These are phyloP conservation scores for Mastigias papua DNA, from an alignment of 30 jellyfish, hydroid and myxozoan genomes.

Conservation along the genomic window DNA sequence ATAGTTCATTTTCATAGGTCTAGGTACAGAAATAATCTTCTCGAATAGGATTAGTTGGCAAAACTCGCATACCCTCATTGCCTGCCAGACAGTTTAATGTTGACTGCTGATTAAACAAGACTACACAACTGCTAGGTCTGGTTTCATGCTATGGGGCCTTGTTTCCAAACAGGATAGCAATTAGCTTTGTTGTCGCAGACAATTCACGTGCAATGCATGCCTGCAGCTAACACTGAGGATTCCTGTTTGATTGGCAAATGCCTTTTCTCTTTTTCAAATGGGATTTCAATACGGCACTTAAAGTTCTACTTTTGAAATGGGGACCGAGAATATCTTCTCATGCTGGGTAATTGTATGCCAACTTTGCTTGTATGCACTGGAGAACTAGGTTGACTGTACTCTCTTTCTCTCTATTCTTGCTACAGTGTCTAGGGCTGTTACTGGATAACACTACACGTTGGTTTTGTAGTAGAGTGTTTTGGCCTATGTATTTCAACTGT, in stretches of 20 bases:
- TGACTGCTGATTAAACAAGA: neutral
- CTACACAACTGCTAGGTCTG: neutral
- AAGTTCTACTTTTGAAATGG: neutral
- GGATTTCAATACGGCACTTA: neutral
- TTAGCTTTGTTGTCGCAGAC: neutral
- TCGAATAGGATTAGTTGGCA: too few species aligned
- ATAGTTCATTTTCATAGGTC: too few species aligned
- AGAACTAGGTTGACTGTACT: neutral
- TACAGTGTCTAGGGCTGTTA: too few species aligned
- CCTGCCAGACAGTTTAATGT: neutral
- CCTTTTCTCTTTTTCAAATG: neutral
- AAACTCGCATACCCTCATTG: too few species aligned
- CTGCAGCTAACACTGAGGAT: neutral
- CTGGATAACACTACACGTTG: too few species aligned
- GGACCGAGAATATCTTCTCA: neutral
- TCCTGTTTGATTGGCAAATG: neutral
- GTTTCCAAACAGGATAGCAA: neutral
- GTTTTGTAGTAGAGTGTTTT: too few species aligned
- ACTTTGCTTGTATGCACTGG: neutral
- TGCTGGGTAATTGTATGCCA: neutral
- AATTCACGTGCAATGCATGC: neutral
- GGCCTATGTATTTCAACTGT: too few species aligned
- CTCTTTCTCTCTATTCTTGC: too few species aligned
- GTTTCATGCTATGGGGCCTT: neutral
- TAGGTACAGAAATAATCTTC: too few species aligned